Evolutionary conservation across 2,797 vertebrate species (phyloP).

Genomic region (Melanogrammus aeglefinus): DNA sequence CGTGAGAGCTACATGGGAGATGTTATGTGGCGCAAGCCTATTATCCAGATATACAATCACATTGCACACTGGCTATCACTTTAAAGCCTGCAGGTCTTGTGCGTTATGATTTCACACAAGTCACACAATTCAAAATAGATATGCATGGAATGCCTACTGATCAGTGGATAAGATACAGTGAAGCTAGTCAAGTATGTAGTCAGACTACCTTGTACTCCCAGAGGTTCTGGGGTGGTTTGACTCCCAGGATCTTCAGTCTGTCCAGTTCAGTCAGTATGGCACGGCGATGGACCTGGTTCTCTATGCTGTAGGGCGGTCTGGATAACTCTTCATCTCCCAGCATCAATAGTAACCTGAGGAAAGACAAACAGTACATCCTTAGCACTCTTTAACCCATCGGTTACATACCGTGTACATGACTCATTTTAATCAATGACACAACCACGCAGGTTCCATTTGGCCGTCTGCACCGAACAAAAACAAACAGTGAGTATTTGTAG

Average conservation of each 20-base stretch:
- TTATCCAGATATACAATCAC: too few species aligned
- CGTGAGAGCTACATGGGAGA: too few species aligned
- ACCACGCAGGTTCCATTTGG: background rate
- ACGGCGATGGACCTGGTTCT: conserved; percentile 82
- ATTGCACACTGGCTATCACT: too few species aligned
- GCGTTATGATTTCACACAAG: too few species aligned
- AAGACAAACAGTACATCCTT: background rate
- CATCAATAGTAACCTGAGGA: conserved; percentile 81
- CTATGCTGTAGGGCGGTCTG: conserved; percentile 78
- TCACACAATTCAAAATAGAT: background rate
- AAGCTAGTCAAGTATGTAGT: background rate
- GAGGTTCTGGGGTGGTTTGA: conserved; percentile 90
- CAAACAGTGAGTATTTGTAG: background rate
- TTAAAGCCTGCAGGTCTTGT: too few species aligned
- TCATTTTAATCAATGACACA: background rate
- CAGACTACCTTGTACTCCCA: conserved; percentile 92
- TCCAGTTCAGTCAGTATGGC: conserved; percentile 83
- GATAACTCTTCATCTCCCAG: conserved; percentile 86
- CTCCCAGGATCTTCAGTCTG: conserved; percentile 79
- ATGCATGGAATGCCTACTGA: background rate
- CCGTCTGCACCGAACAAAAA: background rate
- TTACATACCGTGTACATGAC: background rate
- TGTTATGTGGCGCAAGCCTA: too few species aligned
- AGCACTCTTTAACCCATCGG: background rate
- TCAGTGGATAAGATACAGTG: background rate